Conservation (phyloP, 2,888 invertebrate genomes). For the Myathropa florea region DNA sequence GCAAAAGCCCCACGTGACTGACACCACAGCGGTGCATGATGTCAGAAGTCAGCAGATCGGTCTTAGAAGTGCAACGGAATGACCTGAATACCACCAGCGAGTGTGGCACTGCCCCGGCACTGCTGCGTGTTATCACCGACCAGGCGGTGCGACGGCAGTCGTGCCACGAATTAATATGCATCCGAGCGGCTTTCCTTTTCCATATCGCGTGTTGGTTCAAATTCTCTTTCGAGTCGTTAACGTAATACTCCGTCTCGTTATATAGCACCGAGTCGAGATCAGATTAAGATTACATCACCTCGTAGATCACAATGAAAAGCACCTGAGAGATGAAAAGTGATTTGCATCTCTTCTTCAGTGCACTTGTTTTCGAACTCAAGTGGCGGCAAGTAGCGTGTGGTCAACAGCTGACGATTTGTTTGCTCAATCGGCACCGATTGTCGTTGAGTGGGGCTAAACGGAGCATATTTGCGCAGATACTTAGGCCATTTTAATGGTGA, state of each 20-base stretch:
- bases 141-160: background rate
- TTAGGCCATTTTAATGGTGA: background rate
- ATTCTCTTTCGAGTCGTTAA: constrained; percentile 48
- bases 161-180: constrained; percentile 55
- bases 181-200: constrained; percentile 52
- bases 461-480: background rate
- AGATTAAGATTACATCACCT: constrained; percentile 61
- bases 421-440: background rate
- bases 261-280: constrained; percentile 46
- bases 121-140: background rate
- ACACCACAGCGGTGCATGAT: constrained; percentile 2
- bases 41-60: constrained; percentile 51
- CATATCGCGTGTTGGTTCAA: constrained; percentile 30
- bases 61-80: constrained; percentile 44
- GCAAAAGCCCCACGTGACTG: background rate
- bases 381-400: constrained; percentile 21
- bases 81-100: constrained; percentile 61
- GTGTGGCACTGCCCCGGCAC: constrained; percentile 45
- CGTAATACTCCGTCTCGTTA: constrained; percentile 48
- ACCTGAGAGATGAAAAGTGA: constrained; percentile 27
- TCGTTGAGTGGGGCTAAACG: background rate
- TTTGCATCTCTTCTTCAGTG: constrained; percentile 29
- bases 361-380: constrained; percentile 5
- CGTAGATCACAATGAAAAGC: constrained; percentile 38
- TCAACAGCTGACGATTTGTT: constrained; percentile 17